Base-by-base conservation (phyloP, 1,140 invertebrate species). In the Holcopasites calliopsidis region DNA sequence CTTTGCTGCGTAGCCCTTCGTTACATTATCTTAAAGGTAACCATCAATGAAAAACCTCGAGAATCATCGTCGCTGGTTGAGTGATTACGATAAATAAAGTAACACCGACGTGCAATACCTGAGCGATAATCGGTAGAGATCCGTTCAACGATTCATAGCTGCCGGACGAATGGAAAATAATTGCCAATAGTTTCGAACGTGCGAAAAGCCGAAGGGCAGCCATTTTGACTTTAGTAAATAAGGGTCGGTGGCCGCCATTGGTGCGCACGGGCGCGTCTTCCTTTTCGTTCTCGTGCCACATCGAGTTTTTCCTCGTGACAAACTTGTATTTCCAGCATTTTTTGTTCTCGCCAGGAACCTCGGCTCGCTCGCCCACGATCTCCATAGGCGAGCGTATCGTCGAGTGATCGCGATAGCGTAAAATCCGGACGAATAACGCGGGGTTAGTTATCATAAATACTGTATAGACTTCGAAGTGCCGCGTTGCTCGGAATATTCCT, bases 201-300 rank as follows among this genome's bases (percentile, higher is more conserved):
- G 86, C 75, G 82, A 88, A 69, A 79, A 85, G 61, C 49, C 88
- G 79, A 82, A 90, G 88, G 87, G 88, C 85, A 71, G 89, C 89
- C 89, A 90, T 90, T 88, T 90, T 90, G 88, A 86, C 60, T 86
- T 79, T 47, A 80, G 76, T 86, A 86, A 88, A 88, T 87, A 90
- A 89, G 89, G 88, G 88, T 89, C 88, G 88, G 71, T 84, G 74
- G 76, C 88, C 81, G 88, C 89, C 88, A 90, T 90, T 90, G 85
- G 84, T 88, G 88, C 85, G 84, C 88, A 88, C 88, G 88, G 86
- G 88, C 86, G 89, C 89, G 89, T 90, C 88, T 88, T 86, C 83
- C 85, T 86, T 86, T 76, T 83, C 85, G 84, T 83, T 80, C 80
- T 75, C 73, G 73, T 75, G 65, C 65, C 54, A 69, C 64, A 60